Percentiles rank a stretch among this genome's conserved stretches.
Conservation (phyloP, 2,797 vertebrate species). For the Hybognathus amarus region DNA sequence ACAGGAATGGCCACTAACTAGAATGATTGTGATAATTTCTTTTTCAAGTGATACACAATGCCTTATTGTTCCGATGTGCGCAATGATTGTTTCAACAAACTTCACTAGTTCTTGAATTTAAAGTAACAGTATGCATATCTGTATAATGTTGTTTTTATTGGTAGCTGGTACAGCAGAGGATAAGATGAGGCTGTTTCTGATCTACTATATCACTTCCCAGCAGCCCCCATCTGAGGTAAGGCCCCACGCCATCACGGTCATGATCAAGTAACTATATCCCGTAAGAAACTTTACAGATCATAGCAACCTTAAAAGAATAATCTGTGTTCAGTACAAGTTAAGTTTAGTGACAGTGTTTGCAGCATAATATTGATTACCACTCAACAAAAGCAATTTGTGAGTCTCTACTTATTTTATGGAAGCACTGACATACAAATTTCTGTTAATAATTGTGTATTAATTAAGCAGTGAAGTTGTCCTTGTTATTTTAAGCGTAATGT, state of each 20-base stretch:
- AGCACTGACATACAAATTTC: neutral
- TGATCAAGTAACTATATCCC: neutral
- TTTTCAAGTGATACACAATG: constrained; percentile 47
- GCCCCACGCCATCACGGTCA: neutral
- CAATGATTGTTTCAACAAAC: neutral
- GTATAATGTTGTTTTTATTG: constrained; percentile 54
- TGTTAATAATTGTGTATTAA: neutral
- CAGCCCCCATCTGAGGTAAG: constrained; percentile 93
- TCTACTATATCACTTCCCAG: constrained; percentile 91
- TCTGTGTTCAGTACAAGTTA: neutral
- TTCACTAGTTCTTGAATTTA: constrained; percentile 37
- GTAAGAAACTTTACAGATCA: constrained; percentile 6
- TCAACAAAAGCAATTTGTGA: neutral
- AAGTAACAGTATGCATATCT: constrained; percentile 50
- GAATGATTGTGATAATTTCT: constrained; percentile 55
- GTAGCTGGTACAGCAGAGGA: constrained; percentile 95
- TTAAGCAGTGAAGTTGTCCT: neutral
- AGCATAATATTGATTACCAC: neutral
- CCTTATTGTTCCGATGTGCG: constrained; percentile 23
- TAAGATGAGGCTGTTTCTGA: constrained; percentile 97
- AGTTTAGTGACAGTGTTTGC: neutral
- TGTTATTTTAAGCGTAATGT: neutral
- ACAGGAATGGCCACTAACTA: constrained; percentile 42
- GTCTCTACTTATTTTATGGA: neutral
- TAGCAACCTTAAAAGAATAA: constrained; percentile 1